Conservation (phyloP, 1,140 invertebrate species). For the Helicoverpa zea region DNA sequence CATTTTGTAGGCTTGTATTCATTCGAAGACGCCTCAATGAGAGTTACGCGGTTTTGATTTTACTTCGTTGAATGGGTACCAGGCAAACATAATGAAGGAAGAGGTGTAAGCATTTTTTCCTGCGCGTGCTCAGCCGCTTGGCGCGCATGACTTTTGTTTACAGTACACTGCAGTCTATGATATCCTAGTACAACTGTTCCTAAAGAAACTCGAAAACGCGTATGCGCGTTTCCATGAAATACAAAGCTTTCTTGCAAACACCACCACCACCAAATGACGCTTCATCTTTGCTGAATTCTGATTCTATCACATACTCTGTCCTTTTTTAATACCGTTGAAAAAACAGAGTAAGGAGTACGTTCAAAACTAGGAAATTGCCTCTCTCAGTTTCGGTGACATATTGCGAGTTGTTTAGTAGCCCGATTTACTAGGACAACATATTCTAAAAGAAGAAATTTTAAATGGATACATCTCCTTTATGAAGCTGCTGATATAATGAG, state of each 20-base stretch:
- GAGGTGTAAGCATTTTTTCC: neutral
- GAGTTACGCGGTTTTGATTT: constrained; percentile 30
- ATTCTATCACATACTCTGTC: neutral
- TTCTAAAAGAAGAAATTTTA: neutral
- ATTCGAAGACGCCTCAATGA: neutral
- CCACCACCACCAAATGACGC: neutral
- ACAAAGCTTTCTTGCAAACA: constrained; percentile 32
- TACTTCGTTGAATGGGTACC: constrained; percentile 11
- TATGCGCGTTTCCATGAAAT: constrained; percentile 41
- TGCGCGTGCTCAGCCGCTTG: no score
- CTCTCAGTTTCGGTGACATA: constrained; percentile 25
- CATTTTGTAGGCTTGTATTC: no score
- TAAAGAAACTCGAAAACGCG: constrained; percentile 53
- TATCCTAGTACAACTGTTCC: constrained; percentile 42
- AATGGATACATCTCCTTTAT: constrained; percentile 12
- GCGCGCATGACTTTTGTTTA: no score
- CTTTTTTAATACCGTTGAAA: constrained; percentile 5
- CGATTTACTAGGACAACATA: constrained; percentile 47
- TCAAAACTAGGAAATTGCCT: neutral
- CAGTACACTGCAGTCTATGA: constrained; percentile 14
- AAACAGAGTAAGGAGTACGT: constrained; percentile 4
- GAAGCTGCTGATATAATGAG: neutral
- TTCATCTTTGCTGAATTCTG: neutral
- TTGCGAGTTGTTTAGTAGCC: constrained; percentile 25
- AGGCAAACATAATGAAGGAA: neutral